Conservation (phyloP, 2,888 invertebrate genomes). For the Diachrysia chrysitis region DNA sequence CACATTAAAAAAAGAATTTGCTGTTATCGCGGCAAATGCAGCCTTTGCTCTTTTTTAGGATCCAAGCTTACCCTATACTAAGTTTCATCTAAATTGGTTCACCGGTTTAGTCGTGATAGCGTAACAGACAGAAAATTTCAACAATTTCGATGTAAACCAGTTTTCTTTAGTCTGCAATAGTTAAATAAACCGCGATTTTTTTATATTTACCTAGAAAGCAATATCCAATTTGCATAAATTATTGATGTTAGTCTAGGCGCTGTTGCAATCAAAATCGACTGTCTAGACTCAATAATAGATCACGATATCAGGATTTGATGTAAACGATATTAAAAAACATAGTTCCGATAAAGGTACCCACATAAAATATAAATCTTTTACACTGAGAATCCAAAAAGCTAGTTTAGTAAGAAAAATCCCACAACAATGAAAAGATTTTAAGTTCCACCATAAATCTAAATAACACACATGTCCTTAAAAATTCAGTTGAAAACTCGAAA, state of each 20-base stretch:
- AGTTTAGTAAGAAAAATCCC: neutral
- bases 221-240: slow-evolving; percentile 37
- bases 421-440: neutral
- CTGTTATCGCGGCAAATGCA: no score
- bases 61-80: no score
- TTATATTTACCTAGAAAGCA: slow-evolving; percentile 32
- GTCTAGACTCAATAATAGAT: slow-evolving; percentile 42
- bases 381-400: no score
- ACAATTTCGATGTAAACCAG: neutral
- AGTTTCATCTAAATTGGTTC: no score
- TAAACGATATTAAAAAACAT: slow-evolving; percentile 12
- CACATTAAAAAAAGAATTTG: neutral
- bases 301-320: slow-evolving; percentile 44
- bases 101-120: no score
- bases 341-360: no score
- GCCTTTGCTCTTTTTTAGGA: no score
- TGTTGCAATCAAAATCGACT: slow-evolving; percentile 32
- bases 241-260: slow-evolving; percentile 28
- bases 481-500: slow-evolving; percentile 6
- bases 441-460: neutral
- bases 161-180: neutral
- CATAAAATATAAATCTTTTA: no score
- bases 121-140: no score
- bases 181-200: slow-evolving; percentile 41
- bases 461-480: neutral